Conservation (phyloP, 1,140 invertebrate genomes). For the Hyposmocoma kahamanoa region DNA sequence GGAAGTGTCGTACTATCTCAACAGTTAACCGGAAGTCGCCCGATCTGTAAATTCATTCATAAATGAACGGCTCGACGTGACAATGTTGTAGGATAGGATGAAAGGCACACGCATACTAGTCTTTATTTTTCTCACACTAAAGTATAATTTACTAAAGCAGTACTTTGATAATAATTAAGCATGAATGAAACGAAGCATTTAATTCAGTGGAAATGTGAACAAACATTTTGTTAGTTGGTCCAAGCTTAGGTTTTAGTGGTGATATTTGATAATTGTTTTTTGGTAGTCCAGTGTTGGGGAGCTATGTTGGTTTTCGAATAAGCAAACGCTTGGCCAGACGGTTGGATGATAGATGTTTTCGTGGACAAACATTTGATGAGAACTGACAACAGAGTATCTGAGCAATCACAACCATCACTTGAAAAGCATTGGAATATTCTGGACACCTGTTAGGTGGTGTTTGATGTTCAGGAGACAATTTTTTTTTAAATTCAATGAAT, state of each 20-base stretch:
- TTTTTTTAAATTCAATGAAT: no score
- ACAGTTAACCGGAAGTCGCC: slow-evolving; percentile 71
- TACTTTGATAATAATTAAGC: slow-evolving; percentile 51
- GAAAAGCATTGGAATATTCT: no score
- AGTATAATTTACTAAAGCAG: slow-evolving; percentile 33
- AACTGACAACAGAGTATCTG: no score
- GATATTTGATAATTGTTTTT: slow-evolving; percentile 23
- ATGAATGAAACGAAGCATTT: slow-evolving; percentile 68
- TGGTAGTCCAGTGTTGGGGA: slow-evolving; percentile 4
- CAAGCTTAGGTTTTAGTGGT: slow-evolving; percentile 23
- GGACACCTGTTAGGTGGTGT: no score
- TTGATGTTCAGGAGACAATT: no score
- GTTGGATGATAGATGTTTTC: slow-evolving; percentile 5
- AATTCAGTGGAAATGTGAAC: slow-evolving; percentile 68
- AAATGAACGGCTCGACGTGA: slow-evolving; percentile 57
- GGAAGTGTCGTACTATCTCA: slow-evolving; percentile 73
- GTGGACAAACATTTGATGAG: not conserved
- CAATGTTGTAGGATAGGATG: slow-evolving; percentile 52
- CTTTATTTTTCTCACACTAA: slow-evolving; percentile 4
- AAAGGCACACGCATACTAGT: not conserved
- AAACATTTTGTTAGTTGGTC: slow-evolving; percentile 52
- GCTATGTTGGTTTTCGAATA: slow-evolving; percentile 13
- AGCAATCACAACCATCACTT: no score
- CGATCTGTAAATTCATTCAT: slow-evolving; percentile 73
- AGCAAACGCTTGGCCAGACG: slow-evolving; percentile 10